Conservation (phyloP, 1,140 invertebrate species). For the Achroia grisella region DNA sequence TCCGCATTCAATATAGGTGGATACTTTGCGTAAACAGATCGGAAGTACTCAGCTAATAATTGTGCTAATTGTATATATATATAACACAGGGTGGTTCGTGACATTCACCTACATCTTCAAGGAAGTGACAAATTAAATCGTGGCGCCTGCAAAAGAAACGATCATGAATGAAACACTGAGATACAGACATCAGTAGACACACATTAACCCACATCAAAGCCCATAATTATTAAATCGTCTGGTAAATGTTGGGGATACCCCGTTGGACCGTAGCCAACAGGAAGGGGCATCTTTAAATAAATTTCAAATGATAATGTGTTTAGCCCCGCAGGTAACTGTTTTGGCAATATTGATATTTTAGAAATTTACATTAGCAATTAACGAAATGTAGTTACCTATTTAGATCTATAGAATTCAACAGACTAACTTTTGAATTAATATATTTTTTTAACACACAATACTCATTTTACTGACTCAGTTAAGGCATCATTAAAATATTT, state of each 20-base stretch:
- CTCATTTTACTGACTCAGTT: too few species aligned
- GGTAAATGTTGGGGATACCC: conserved; percentile 54
- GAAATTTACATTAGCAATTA: too few species aligned
- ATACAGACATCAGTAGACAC: conserved; percentile 27
- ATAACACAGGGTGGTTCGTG: conserved; percentile 36
- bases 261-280: conserved; percentile 56
- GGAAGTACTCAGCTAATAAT: too few species aligned
- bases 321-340: conserved; percentile 1
- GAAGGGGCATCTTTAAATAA: conserved; percentile 55
- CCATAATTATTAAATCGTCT: conserved; percentile 62
- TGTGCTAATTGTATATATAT: too few species aligned
- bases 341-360: too few species aligned
- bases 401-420: too few species aligned
- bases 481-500: too few species aligned
- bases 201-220: conserved; percentile 42
- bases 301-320: conserved; percentile 51
- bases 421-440: too few species aligned
- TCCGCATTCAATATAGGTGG: too few species aligned
- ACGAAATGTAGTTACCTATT: too few species aligned
- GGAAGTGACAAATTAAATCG: conserved; percentile 13
- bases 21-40: too few species aligned
- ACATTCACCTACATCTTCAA: conserved; percentile 42
- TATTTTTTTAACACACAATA: too few species aligned
- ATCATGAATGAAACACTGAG: conserved; percentile 26
- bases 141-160: conserved; percentile 12